Base-by-base conservation (phyloP, 2,888 invertebrate species). In the Drosophila histrio region DNA sequence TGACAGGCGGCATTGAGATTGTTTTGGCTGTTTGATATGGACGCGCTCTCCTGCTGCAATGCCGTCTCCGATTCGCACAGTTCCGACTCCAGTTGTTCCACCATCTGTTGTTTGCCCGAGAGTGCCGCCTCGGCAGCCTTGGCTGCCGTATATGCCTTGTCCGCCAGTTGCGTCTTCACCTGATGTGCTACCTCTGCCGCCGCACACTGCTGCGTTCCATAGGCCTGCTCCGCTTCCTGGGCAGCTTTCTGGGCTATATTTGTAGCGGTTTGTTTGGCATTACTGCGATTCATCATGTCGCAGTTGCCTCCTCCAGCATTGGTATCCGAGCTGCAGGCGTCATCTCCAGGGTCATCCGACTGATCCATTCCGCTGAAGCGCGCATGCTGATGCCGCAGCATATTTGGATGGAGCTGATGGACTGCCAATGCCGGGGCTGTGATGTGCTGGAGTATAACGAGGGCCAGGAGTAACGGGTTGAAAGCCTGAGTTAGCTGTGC, bases 191-290 rank as follows among this genome's bases (percentile, higher is more conserved):
- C 94, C 77, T 95, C 95, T 0, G 95, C 95, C 94, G 95, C 95
- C 36, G 95, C 94, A 0, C 95, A 95, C 0, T 95, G 94, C 43
- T 89, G 89, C 1, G 95, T 78, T 6, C 85, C 83, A n/a, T 73
- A 87, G 1, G 89, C 89, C 6, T 80, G 77, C 30, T 83, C 88
- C 15, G 89, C 95, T 87, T 95, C 95, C 60, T 94, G 94, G 0
- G 95, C 95, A 0, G 95, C 95, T 77, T 95, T 95, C 85, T 94
- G 94, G 0, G 95, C 96, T 77, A 96, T 95, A 84, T 92, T 94
- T 0, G 94, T 92, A 0, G 94, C 94, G 69, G 93, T 93, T 86
- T 93, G 79, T 26, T 79, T 90, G 39, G 67, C 5, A 39, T 54
- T 69, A 1, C 11, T 32, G 5, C 17, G 26, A 11, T 44, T 26